These are phyloP conservation scores for Bombus pascuorum DNA, from an alignment of 1,140 invertebrate species.

Conservation along the genomic window DNA sequence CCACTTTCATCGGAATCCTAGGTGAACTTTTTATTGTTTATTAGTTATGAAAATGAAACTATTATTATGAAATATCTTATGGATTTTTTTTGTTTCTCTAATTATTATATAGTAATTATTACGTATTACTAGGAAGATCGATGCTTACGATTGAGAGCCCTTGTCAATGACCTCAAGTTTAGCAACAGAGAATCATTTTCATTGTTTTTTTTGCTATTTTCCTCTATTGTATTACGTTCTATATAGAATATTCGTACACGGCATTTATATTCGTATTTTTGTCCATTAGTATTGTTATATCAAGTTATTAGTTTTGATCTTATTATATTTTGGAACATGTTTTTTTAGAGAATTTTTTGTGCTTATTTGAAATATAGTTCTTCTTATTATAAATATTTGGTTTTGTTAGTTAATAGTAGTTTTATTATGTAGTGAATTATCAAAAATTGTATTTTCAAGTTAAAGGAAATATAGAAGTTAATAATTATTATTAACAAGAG, in stretches of 20 bases:
- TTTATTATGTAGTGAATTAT: not conserved
- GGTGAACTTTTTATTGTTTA: slow-evolving; percentile 79
- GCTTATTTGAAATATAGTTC: not conserved
- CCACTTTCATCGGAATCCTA: slow-evolving; percentile 88
- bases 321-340: not conserved
- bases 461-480: too few species aligned
- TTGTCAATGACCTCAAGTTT: slow-evolving; percentile 54
- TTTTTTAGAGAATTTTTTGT: not conserved
- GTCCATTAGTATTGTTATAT: not conserved
- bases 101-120: slow-evolving; percentile 17
- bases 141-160: slow-evolving; percentile 39
- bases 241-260: slow-evolving; percentile 2
- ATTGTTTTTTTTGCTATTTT: slow-evolving; percentile 31
- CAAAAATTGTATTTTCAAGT: not conserved
- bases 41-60: not conserved
- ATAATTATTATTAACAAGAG: not conserved
- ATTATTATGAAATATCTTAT: not conserved
- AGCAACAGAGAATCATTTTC: slow-evolving; percentile 42
- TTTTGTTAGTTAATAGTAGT: not conserved
- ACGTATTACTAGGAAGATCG: slow-evolving; percentile 13
- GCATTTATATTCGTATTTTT: slow-evolving; percentile 20
- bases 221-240: slow-evolving; percentile 4
- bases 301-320: not conserved
- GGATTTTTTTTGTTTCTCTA: not conserved
- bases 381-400: not conserved